Base-by-base conservation (phyloP, 2,113 vertebrate species). In the Vulpes ferrilata region DNA sequence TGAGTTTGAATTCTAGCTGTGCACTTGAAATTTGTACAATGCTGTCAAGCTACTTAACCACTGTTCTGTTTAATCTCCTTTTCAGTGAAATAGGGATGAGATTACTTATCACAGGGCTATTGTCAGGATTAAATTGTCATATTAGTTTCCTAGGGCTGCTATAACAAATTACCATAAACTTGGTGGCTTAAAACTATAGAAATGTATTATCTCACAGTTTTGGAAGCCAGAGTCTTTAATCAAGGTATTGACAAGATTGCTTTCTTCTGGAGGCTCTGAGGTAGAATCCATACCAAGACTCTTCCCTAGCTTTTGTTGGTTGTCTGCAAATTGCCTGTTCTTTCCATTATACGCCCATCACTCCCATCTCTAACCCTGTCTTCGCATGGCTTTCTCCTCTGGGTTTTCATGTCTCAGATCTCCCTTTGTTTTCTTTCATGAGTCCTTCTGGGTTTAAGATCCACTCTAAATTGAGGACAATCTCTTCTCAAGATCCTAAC, bases 101-200 rank as follows among this genome's bases (percentile, higher is more conserved):
- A 71, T 79, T 90, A 82, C 30, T 88, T 89, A 94, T 79, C 74
- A 93, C 62, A 65, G 19, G 7, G 11, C 43, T 82, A 57, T 17
- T 94, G 51, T 88, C 67, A 83, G 51, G 65, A 96, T 84, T 74
- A 96, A 93, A 57, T 25, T 17, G 16, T 87, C 93, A 10, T 19
- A 43, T 79, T 92, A 7, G 27, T 67, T 86, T 82, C 60, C 11
- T 32, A 32, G 16, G n/a, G 17, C 17, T 95, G 19, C 25, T 55
- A 3, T 82, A 83, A 87, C 23, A 90, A 78, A 88, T 84, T n/a
- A 55, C 19, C 78, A 67, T 30, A 80, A 74, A 95, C 4, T 4
- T 25, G 2, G 8, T 76, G 62, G n/a, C 13, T 90, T 79, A 38
- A 83, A 85, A 79, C 17, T 79, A 82, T 22, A 86, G 32, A 87